phyloP scores from a whole-genome alignment of 1,140 invertebrate species.

The Bombus fervidus region DNA sequence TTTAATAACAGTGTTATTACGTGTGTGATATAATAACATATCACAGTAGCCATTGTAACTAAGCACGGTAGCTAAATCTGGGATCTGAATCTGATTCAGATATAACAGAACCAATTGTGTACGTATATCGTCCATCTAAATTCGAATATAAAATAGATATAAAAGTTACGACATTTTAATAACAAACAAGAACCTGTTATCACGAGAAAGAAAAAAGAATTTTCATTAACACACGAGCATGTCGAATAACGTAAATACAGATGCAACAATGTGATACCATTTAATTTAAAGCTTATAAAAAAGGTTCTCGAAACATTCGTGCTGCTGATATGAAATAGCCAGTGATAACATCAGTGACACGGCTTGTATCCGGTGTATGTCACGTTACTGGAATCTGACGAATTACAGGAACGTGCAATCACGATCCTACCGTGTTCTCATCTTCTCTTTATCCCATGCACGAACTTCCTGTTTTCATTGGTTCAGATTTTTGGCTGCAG shows the following conservation, averaged over 20 bases:
- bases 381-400: background rate
- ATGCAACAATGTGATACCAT: background rate
- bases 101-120: background rate
- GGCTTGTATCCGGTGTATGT: conserved; percentile 1
- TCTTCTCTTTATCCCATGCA: background rate
- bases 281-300: background rate
- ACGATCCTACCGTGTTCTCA: background rate
- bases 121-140: background rate
- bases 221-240: background rate
- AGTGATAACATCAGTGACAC: background rate
- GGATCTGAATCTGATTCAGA: background rate
- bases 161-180: too few species aligned
- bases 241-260: background rate
- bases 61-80: background rate
- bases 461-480: background rate
- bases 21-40: too few species aligned
- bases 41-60: too few species aligned
- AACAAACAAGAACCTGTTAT: background rate
- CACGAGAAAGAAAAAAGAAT: background rate
- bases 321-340: background rate
- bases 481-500: background rate
- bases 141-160: background rate
- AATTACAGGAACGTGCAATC: background rate
- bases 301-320: background rate
- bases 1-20: too few species aligned